These are phyloP conservation scores for Dicerorhinus sumatrensis DNA, from an alignment of 2,113 vertebrate species.

Conservation along the genomic window DNA sequence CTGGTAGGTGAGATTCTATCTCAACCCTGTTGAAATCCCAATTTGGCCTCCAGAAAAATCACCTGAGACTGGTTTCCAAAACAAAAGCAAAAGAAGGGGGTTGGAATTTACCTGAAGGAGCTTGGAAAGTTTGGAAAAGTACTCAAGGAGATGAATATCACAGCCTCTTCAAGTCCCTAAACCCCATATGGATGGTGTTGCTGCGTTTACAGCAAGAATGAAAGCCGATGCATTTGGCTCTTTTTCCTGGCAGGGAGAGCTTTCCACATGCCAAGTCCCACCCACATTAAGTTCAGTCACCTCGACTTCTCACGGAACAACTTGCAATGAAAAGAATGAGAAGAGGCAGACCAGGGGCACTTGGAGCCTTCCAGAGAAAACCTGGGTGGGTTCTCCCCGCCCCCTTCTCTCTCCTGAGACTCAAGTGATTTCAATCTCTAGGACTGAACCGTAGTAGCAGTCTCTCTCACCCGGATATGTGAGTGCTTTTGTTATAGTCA, in stretches of 20 bases:
- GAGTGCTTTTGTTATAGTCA: background rate
- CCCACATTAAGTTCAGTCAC: background rate
- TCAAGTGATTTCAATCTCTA: background rate
- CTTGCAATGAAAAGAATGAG: background rate
- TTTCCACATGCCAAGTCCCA: background rate
- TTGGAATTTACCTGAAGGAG: background rate
- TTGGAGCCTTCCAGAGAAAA: background rate
- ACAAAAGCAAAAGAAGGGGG: background rate
- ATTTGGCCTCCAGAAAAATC: constrained; percentile 11
- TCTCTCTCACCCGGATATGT: background rate
- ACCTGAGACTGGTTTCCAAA: background rate
- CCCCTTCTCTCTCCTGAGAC: background rate
- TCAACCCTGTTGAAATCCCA: background rate
- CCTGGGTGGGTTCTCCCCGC: background rate
- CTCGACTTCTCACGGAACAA: background rate
- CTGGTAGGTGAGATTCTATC: background rate
- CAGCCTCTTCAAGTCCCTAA: background rate
- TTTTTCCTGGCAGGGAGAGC: background rate
- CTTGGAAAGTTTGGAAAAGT: background rate
- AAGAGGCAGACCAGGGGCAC: background rate
- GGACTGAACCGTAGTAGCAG: background rate
- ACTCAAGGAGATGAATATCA: background rate
- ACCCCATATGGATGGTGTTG: background rate
- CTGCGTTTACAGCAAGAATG: background rate
- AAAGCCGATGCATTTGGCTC: background rate